These are phyloP conservation scores for Tapirus indicus DNA, from an alignment of 2,797 vertebrate species.

Conservation along the genomic window DNA sequence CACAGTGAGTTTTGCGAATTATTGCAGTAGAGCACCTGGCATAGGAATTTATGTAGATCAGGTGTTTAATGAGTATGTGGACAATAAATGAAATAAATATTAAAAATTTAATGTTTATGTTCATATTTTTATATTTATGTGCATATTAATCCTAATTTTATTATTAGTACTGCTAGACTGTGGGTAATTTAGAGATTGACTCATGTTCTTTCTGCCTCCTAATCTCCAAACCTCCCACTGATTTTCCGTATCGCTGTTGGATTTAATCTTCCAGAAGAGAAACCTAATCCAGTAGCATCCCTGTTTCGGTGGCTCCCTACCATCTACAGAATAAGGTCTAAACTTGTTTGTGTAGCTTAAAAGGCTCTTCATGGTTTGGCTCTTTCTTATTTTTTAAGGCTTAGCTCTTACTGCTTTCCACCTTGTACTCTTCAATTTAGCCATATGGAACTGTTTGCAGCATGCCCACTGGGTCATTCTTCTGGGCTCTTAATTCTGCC, in stretches of 20 bases:
- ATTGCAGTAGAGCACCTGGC: background rate
- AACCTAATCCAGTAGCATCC: background rate
- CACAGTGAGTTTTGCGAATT: background rate
- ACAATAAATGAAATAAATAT: background rate
- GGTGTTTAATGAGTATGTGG: background rate
- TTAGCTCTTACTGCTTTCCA: background rate
- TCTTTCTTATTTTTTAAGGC: background rate
- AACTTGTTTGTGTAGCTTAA: background rate
- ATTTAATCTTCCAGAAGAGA: background rate
- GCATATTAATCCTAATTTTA: slow-evolving; percentile 28
- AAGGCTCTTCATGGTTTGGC: background rate
- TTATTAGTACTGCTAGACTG: background rate
- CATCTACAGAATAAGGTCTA: background rate
- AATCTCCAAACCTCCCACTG: background rate
- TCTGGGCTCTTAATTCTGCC: background rate
- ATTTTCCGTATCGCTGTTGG: background rate
- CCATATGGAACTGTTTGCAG: background rate
- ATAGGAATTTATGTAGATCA: background rate
- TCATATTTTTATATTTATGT: background rate
- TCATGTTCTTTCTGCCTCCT: background rate
- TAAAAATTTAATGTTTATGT: background rate
- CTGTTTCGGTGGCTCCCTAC: background rate
- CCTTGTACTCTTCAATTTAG: background rate
- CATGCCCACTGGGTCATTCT: background rate
- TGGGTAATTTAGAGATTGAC: background rate